Base-by-base conservation (phyloP, 2,797 vertebrate species). In the Manis javanica region DNA sequence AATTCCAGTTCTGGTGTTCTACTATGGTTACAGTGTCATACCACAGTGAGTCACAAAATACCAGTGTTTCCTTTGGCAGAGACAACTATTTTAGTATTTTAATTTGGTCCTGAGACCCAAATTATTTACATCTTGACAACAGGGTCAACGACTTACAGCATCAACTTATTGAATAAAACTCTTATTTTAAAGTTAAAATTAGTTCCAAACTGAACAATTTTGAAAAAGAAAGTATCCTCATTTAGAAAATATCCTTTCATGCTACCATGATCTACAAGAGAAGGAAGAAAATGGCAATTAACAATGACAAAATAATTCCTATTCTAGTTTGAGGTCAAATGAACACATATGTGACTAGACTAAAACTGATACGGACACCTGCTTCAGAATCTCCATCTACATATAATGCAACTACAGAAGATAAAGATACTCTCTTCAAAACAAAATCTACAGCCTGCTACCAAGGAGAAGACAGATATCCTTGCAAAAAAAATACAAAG, bases 251-350 rank as follows among this genome's bases (percentile, higher is more conserved):
- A 84, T 53, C 51, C 24, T 68, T 89, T 86, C n/a, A 71, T 37
- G 75, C 31, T 74, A 63, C 78, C 82, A 79, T 78, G 37, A 83
- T 79, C 69, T 84, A 87, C 26, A 71, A 49, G 77, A 87, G 49
- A 78, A 93, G 49, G 26, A 93, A 53, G 42, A 94, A 93, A 91
- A 83, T 34, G 61, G 77, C 51, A 77, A 85, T 46, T 46, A 89
- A 69, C 42, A 46, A 69, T 92, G 53, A 82, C 94, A 96, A 69
- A 57, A 18, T 26, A 81, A 81, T 75, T 74, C 31, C 46, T 79
- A 53, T 39, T 91, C 46, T 55, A 93, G 66, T 57, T 42, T 46
- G 1, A 91, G 51, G 83, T 87, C 84, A 94, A 64, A 92, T 69
- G 72, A 87, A 66, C 57, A 89, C 14, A 61, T n/a, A 90, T 6